Conservation (phyloP, 2,888 invertebrate species). For the Parthenolecanium corni region DNA sequence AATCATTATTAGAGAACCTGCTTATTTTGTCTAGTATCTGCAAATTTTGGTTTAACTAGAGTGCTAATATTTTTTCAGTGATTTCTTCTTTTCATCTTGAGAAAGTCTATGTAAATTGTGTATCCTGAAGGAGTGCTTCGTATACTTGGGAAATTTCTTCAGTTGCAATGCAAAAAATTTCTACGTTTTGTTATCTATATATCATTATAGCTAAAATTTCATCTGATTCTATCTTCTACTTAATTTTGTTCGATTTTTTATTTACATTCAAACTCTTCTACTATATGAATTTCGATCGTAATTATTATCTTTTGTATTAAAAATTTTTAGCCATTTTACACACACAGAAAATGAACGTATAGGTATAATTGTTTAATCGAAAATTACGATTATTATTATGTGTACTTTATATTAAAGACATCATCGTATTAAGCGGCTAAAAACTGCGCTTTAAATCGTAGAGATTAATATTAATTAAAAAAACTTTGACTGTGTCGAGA, state of each 20-base stretch:
- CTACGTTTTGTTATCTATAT: neutral
- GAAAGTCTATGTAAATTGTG: slow-evolving; percentile 11
- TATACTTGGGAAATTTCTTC: neutral
- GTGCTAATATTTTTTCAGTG: slow-evolving; percentile 15
- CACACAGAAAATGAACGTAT: neutral
- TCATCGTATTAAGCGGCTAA: neutral
- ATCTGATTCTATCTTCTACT: neutral
- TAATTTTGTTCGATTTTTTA: neutral
- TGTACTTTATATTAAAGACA: neutral
- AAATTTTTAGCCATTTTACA: neutral
- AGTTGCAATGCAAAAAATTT: too few relatives aligned
- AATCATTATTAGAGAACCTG: too few relatives aligned
- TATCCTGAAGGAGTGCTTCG: slow-evolving; percentile 6
- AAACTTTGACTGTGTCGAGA: too few relatives aligned
- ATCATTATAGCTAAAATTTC: too few relatives aligned
- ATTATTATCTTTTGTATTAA: neutral
- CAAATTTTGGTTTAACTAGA: too few relatives aligned
- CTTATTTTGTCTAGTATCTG: too few relatives aligned
- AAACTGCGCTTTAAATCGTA: neutral
- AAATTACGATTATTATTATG: neutral
- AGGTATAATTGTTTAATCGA: neutral
- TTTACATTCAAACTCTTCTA: neutral
- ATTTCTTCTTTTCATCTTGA: neutral
- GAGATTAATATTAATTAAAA: too few relatives aligned
- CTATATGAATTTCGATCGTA: neutral